Evolutionary conservation across 2,888 invertebrate genomes (phyloP).

Genomic region (Leucoma salicis): DNA sequence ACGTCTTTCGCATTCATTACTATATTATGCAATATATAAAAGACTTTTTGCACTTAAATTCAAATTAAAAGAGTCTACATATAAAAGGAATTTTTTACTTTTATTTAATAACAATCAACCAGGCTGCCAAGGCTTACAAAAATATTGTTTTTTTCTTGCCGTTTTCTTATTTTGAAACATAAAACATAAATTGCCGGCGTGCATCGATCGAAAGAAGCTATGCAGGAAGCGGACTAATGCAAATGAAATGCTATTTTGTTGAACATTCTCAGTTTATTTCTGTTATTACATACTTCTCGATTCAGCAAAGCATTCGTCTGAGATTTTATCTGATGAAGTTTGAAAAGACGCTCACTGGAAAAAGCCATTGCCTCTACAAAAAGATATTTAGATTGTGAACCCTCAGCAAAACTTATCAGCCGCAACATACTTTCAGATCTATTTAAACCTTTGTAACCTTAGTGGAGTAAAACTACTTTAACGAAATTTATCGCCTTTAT

Average conservation of each 20-base stretch:
- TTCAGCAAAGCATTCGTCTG: not conserved
- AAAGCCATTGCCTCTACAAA: slow-evolving; percentile 19
- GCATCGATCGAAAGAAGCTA: slow-evolving; percentile 10
- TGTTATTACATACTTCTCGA: slow-evolving; percentile 17
- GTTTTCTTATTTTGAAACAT: no score
- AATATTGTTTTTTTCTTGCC: no score
- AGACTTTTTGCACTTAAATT: no score
- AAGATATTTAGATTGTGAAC: slow-evolving; percentile 26
- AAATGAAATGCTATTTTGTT: slow-evolving; percentile 18
- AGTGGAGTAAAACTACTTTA: no score
- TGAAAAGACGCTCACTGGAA: slow-evolving; percentile 16
- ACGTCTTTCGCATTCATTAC: no score
- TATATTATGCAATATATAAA: no score
- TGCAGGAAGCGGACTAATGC: slow-evolving; percentile 10
- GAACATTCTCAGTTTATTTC: slow-evolving; percentile 20
- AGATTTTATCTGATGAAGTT: not conserved
- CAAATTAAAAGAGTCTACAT: no score
- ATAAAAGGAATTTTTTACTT: no score
- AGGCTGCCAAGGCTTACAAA: no score
- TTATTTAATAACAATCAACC: no score
- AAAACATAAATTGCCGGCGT: not conserved
- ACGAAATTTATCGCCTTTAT: no score
- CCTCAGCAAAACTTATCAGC: slow-evolving; percentile 1
- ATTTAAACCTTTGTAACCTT: no score
- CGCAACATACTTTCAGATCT: not conserved